phyloP scores from a whole-genome alignment of 2,113 vertebrate genomes.

The Cololabis saira region DNA sequence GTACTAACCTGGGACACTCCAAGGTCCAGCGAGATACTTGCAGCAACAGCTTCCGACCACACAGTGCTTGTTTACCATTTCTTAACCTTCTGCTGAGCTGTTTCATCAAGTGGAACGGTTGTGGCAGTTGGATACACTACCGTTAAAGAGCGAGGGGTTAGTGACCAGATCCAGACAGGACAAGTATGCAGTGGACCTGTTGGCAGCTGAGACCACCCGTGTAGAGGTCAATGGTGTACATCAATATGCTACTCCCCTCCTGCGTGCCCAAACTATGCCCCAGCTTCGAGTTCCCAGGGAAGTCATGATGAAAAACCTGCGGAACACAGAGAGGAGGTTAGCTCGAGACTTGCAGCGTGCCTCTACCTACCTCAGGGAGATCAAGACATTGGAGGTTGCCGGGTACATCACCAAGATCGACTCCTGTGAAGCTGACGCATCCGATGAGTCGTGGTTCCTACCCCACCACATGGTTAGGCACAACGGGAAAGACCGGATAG shows the following conservation, averaged over 20 bases:
- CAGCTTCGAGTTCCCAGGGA: background rate
- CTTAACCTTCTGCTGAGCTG: too few species aligned
- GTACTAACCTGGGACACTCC: too few species aligned
- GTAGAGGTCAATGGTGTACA: background rate
- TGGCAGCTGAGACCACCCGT: background rate
- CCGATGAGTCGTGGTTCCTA: background rate
- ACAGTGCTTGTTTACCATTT: too few species aligned
- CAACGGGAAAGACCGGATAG: background rate
- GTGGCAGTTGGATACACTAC: too few species aligned
- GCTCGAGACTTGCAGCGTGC: background rate
- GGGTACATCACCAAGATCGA: background rate
- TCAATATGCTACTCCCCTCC: conserved; percentile 11
- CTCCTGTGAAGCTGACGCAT: background rate
- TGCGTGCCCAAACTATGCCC: background rate
- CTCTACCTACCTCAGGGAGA: background rate
- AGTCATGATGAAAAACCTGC: conserved; percentile 9
- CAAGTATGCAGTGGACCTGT: background rate
- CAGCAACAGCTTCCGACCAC: too few species aligned
- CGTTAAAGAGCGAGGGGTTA: too few species aligned
- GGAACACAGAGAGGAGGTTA: conserved; percentile 4
- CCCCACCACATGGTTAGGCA: background rate
- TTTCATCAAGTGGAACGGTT: too few species aligned
- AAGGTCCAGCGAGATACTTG: too few species aligned
- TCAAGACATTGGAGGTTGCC: background rate
- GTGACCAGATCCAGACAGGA: background rate